Evolutionary conservation across 2,888 invertebrate genomes (phyloP), one percentile per base, ranked within the genome.

Genomic region (Ichneumoninae sp.): DNA sequence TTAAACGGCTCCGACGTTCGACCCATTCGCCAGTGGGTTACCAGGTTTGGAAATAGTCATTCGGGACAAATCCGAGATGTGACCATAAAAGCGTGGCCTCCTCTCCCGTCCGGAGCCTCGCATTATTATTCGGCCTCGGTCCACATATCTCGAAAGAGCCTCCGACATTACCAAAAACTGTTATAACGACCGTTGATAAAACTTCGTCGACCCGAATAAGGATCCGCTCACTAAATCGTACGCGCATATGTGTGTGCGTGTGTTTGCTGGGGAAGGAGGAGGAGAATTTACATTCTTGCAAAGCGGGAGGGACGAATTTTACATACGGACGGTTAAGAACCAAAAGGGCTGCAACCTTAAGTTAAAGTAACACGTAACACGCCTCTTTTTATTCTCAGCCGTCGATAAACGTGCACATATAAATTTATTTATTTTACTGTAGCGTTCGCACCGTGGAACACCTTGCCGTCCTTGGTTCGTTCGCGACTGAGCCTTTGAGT

Each of bases 401-500:
- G 13, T 44, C n/a, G 22, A 52, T 40, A 5, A 54, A 54, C 40
- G 36, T 71, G 54, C 22, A 40, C 33, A 54, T 54, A 54, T 54
- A 40, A 36, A 26, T 16, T 22, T 40, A 36, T 71, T 33, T 16
- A 40, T 40, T 19, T 33, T 26, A 57, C 68, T n/a, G 47, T 74
- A 63, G 6, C 16, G 8, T 7, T 73, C 44, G 44, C 44, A 76
- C 22, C 57, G 79, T 10, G 65, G 84, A 70, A 75, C 66, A 81
- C 78, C 81, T 84, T 26, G 84, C 30, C 54, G 84, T 84, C 84
- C 84, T 84, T 84, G 81, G 78, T 77, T 65, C 76, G 73, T 68
- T 81, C 71, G 54, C 44, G 70, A 30, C 6, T 63, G 33, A 33
- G 57, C 60, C 50, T 74, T 54, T 70, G 50, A n/a, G 60, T 63